Evolutionary conservation across 2,113 vertebrate species (phyloP).

Genomic region (Willisornis vidua): DNA sequence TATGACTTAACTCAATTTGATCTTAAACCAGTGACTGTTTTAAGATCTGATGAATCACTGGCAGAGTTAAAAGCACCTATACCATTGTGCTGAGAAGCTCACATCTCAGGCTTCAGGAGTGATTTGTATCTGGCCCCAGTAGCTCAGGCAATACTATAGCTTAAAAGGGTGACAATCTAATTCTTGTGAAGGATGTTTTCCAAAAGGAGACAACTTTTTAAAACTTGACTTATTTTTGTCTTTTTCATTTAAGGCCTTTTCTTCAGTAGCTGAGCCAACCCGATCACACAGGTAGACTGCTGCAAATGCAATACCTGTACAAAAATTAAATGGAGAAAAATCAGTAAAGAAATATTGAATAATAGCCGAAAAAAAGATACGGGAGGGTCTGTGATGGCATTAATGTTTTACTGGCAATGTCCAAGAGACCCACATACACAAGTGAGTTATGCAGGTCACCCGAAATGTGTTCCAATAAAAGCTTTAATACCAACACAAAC

Average conservation of each 20-base stretch:
- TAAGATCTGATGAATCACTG: not conserved
- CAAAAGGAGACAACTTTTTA: not conserved
- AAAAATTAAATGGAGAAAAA: not conserved
- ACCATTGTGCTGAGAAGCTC: not conserved
- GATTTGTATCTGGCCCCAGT: not conserved
- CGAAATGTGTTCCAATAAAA: not conserved
- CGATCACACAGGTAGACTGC: not conserved
- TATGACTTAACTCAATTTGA: not conserved
- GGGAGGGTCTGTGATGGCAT: not conserved
- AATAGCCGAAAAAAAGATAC: not conserved
- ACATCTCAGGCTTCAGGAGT: not conserved
- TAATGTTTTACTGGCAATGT: not conserved
- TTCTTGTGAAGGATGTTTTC: not conserved
- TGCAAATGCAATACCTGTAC: not conserved
- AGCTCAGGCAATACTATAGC: not conserved
- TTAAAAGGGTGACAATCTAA: not conserved
- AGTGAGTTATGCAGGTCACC: not conserved
- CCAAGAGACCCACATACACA: not conserved
- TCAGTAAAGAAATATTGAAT: not conserved
- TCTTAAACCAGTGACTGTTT: constrained; percentile 22
- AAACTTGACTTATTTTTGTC: rapidly evolving
- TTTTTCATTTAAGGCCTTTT: not conserved
- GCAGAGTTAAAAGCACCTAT: not conserved
- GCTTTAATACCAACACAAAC: not conserved
- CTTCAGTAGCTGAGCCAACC: not conserved